Conservation (phyloP, 1,140 invertebrate genomes). For the silkworm (Bombyx mori) region DNA sequence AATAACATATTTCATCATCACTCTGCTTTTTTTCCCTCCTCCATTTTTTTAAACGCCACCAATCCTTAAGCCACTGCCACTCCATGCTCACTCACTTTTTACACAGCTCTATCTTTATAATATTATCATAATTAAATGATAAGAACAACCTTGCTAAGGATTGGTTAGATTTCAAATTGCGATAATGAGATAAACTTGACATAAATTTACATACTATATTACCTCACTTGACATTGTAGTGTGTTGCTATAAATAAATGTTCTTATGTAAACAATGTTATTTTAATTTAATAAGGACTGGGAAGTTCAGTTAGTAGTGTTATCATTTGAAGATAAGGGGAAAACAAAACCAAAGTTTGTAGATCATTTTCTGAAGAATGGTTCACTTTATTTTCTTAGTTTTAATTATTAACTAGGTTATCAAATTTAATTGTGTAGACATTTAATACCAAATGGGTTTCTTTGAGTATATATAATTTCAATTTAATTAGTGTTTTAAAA, state of each 20-base stretch:
- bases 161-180: slow-evolving; percentile 38
- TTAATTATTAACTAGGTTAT: no score
- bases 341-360: no score
- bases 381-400: no score
- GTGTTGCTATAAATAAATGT: slow-evolving; percentile 30
- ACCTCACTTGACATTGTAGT: slow-evolving; percentile 63
- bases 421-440: no score
- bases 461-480: no score
- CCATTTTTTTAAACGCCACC: slow-evolving; percentile 81
- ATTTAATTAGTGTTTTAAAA: no score
- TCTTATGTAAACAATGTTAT: slow-evolving; percentile 1
- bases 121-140: slow-evolving; percentile 31
- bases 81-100: slow-evolving; percentile 72
- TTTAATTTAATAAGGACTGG: neutral
- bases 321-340: no score
- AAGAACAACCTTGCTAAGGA: slow-evolving; percentile 35
- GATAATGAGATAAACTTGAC: slow-evolving; percentile 63
- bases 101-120: slow-evolving; percentile 32
- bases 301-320: no score
- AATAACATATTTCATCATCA: slow-evolving; percentile 78
- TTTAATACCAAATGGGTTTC: no score
- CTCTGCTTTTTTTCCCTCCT: slow-evolving; percentile 70
- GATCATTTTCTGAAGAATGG: no score
- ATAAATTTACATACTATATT: slow-evolving; percentile 56
- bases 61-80: slow-evolving; percentile 83